Evolutionary conservation across 2,888 invertebrate species (phyloP).

Genomic region (Druceiella hillmani): DNA sequence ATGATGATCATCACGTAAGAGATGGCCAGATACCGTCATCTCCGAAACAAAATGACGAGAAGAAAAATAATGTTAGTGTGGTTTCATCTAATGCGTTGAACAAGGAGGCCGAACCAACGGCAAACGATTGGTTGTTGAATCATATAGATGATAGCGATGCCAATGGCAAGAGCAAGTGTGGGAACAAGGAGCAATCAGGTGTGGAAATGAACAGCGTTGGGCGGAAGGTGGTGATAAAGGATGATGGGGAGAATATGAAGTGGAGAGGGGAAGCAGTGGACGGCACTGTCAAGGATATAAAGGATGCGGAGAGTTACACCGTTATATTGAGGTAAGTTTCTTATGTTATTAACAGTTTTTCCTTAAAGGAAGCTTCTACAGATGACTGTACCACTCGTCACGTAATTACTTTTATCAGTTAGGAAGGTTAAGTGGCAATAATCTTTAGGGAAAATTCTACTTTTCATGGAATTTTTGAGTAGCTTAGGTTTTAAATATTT

Average conservation of each 20-base stretch:
- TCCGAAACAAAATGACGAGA: slow-evolving; percentile 39
- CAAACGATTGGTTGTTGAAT: slow-evolving; percentile 17
- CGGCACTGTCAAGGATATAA: slow-evolving; percentile 39
- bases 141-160: slow-evolving; percentile 8
- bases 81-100: slow-evolving; percentile 45
- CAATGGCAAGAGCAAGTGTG: slow-evolving; percentile 12
- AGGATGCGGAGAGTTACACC: slow-evolving; percentile 66
- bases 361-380: no score
- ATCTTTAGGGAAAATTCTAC: no score
- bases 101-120: slow-evolving; percentile 14
- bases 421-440: no score
- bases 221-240: slow-evolving; percentile 32
- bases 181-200: slow-evolving; percentile 39
- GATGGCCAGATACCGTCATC: slow-evolving; percentile 42
- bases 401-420: no score
- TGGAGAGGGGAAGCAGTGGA: slow-evolving; percentile 29
- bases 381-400: no score
- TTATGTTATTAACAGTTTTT: slow-evolving; percentile 5
- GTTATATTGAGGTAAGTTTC: slow-evolving; percentile 61
- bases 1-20: slow-evolving; percentile 55
- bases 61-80: slow-evolving; percentile 45
- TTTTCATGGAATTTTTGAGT: no score
- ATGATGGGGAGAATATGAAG: slow-evolving; percentile 4
- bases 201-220: slow-evolving; percentile 49
- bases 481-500: no score